Conservation (phyloP, 2,888 invertebrate genomes). For the Punctoribates punctum region DNA sequence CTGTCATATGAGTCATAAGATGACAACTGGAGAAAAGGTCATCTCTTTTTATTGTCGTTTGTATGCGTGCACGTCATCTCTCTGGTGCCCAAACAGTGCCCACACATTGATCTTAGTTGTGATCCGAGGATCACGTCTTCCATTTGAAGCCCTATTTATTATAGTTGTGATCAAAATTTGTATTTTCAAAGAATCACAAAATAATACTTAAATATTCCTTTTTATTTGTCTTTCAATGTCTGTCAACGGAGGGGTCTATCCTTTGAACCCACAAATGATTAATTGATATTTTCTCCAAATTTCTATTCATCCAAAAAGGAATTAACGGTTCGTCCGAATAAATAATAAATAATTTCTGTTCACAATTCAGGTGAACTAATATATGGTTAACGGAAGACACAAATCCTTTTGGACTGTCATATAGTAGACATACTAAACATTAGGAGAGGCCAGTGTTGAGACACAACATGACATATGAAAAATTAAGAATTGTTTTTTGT, state of each 20-base stretch:
- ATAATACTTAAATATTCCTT: neutral
- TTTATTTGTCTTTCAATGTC: neutral
- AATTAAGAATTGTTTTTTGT: conserved; percentile 23
- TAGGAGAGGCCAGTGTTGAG: neutral
- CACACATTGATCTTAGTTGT: too few relatives aligned
- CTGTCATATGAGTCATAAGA: neutral
- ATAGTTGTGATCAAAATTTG: too few relatives aligned
- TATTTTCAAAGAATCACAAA: neutral
- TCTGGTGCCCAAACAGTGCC: neutral
- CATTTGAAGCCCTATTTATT: too few relatives aligned
- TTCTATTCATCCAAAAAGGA: conserved; percentile 15
- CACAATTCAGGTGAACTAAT: conserved; percentile 16
- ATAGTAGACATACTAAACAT: neutral
- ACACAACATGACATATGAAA: neutral
- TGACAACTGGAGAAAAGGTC: conserved; percentile 19
- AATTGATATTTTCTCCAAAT: conserved; percentile 21
- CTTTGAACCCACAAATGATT: conserved; percentile 31
- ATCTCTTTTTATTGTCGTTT: neutral
- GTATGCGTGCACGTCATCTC: neutral
- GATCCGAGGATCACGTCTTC: neutral
- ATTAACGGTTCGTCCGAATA: conserved; percentile 15
- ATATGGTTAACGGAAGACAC: conserved; percentile 21
- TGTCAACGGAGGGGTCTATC: neutral
- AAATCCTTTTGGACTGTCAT: conserved; percentile 22
- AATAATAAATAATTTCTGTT: conserved; percentile 29